Evolutionary conservation across 2,797 vertebrate genomes (phyloP), one percentile per base, ranked within the genome.

Genomic region (Acanthis flammea): DNA sequence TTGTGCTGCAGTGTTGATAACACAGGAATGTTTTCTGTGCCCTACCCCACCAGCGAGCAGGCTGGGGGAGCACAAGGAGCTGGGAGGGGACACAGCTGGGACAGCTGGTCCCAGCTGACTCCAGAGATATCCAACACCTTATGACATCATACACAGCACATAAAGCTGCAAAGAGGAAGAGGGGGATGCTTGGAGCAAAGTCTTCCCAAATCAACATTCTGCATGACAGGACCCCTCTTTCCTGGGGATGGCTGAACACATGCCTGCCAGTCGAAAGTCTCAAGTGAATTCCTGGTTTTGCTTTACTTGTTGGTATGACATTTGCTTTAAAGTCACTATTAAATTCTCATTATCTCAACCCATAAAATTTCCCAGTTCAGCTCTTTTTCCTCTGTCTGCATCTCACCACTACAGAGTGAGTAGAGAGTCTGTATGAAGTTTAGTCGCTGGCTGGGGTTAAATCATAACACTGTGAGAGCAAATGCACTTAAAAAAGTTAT

Each of bases 211-310:
- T 8, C 21, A 33, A 7, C 23, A 18, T n/a, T 33, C 21, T 0
- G 0, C 0, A 0, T 19, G 45, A 33, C 10, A 30, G 24, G 15
- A 60, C 8, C 9, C 17, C 19, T 47, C 8, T 33, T 31, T 53
- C 31, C 24, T 16, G 47, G 10, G 14, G 2, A 30, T 45, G 33
- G 45, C 53, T 66, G n/a, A 66, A 30, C 21, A 10, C 17, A 17
- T 73, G 28, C 31, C 17, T 45, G 33, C 14, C 10, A 18, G 9
- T 9, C 1, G 1, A 8, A 51, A 33, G 5, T 16, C 25, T 51
- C 9, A 35, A 19, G 21, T 53, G 17, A 58, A 33, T 58, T 45
- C 9, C 60, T 66, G 24, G 24, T 10, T 58, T 66, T 45, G 9
- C 33, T 79, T 58, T 39, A 28, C 12, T 58, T 66, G 24, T 47